A percentile compares a stretch with the other conserved stretches of the same genome.
These are phyloP conservation scores for Andricus curvator DNA, from an alignment of 2,888 invertebrate genomes.

Conservation along the genomic window DNA sequence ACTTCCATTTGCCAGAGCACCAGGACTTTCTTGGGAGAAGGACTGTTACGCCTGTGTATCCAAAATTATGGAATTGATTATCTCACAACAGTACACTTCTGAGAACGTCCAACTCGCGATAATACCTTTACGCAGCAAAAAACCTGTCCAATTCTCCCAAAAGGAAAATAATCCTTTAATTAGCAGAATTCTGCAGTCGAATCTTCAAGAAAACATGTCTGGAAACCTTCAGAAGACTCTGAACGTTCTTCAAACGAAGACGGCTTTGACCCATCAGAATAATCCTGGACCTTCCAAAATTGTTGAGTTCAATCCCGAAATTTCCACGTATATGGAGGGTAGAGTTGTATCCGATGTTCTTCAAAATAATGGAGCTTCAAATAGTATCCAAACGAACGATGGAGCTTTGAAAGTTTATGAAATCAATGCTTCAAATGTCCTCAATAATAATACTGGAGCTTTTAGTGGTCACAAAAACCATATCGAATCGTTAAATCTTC, in stretches of 20 bases:
- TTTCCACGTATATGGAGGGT: not conserved
- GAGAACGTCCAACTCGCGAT: slow-evolving; percentile 3
- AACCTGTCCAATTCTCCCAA: not conserved
- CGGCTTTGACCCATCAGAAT: not conserved
- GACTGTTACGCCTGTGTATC: slow-evolving; percentile 21
- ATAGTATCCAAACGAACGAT: not conserved
- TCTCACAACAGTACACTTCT: not conserved
- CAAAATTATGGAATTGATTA: slow-evolving; percentile 16
- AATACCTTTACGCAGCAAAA: not conserved
- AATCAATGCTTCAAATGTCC: not conserved
- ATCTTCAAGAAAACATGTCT: slow-evolving; percentile 35
- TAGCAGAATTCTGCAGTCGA: not conserved
- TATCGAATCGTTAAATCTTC: not conserved
- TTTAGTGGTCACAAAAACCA: not conserved
- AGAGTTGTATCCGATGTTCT: not conserved
- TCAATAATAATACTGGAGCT: not conserved
- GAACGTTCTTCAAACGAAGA: not conserved
- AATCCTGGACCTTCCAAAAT: not conserved
- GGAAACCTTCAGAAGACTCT: slow-evolving; percentile 42
- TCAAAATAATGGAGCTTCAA: not conserved
- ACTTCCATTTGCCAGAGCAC: slow-evolving; percentile 4
- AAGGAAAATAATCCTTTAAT: not conserved
- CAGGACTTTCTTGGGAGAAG: slow-evolving; percentile 22
- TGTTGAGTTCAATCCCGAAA: not conserved
- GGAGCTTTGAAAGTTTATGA: not conserved